Percentiles rank a stretch among this genome's conserved stretches.
Conservation (phyloP, 2,797 vertebrate species). For the Podargus strigoides region DNA sequence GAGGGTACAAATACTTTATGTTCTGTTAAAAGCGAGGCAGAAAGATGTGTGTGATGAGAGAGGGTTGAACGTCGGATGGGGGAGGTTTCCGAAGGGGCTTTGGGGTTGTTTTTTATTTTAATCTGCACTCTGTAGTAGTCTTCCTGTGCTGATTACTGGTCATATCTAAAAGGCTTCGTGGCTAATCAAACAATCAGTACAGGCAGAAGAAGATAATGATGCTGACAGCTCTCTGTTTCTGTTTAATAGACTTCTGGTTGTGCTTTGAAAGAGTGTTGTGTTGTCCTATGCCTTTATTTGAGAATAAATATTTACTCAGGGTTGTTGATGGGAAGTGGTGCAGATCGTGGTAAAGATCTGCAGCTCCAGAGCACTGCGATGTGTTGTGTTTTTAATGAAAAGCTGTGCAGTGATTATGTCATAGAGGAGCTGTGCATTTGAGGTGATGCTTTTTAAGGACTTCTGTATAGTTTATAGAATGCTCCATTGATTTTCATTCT, state of each 20-base stretch:
- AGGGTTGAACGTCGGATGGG: accelerated
- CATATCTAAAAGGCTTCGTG: accelerated
- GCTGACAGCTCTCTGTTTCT: accelerated
- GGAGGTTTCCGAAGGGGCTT: accelerated
- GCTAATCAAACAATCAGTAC: accelerated
- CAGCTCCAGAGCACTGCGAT: neutral
- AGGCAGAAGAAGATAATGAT: accelerated
- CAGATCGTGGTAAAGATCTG: accelerated
- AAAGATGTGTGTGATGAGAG: neutral
- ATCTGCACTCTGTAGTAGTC: accelerated
- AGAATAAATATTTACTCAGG: accelerated
- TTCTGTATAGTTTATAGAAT: accelerated
- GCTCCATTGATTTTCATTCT: neutral
- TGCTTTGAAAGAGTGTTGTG: neutral
- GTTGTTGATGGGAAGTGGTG: accelerated
- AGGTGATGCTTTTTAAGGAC: accelerated
- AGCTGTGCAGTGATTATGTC: accelerated
- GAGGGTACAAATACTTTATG: accelerated
- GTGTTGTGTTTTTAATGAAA: neutral
- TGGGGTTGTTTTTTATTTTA: neutral
- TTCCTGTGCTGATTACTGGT: accelerated
- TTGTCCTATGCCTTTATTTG: accelerated
- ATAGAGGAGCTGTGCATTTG: accelerated
- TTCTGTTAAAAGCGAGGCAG: neutral
- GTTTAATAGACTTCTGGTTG: accelerated